These are phyloP conservation scores for Bombus confusus DNA, from an alignment of 1,140 invertebrate species.

Conservation along the genomic window DNA sequence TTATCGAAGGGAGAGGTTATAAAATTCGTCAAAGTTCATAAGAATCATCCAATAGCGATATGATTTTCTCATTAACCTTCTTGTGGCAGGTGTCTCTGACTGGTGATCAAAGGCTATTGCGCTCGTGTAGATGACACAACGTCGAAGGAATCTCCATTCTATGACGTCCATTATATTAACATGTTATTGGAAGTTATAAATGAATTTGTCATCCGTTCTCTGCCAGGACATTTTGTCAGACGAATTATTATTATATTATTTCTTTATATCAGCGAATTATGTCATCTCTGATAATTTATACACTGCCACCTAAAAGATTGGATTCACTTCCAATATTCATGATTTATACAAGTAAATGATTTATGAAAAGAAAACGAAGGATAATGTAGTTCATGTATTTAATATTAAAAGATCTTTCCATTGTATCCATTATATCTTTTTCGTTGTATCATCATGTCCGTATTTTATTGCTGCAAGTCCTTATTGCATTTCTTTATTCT, in stretches of 20 bases:
- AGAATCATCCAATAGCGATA: neutral
- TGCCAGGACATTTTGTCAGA: neutral
- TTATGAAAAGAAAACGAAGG: neutral
- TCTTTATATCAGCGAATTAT: neutral
- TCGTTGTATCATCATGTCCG: no score
- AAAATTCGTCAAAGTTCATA: neutral
- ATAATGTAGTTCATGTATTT: neutral
- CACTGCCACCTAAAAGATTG: neutral
- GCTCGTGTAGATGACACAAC: slow-evolving; percentile 19
- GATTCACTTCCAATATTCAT: neutral
- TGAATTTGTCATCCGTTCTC: neutral
- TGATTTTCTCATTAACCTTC: slow-evolving; percentile 4
- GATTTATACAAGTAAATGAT: neutral
- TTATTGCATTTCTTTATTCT: no score
- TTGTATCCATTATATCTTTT: no score
- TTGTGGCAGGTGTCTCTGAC: neutral
- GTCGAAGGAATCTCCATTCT: neutral
- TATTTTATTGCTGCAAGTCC: no score
- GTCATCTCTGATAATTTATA: neutral
- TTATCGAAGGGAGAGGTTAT: neutral
- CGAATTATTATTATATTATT: neutral
- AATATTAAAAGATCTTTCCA: neutral
- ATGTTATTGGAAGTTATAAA: neutral
- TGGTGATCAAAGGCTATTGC: slow-evolving; percentile 25
- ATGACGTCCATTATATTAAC: neutral